A percentile compares a stretch with the other conserved stretches of the same genome.
Evolutionary conservation across 2,113 vertebrate genomes (phyloP).

Genomic region (Cyanoderma ruficeps): DNA sequence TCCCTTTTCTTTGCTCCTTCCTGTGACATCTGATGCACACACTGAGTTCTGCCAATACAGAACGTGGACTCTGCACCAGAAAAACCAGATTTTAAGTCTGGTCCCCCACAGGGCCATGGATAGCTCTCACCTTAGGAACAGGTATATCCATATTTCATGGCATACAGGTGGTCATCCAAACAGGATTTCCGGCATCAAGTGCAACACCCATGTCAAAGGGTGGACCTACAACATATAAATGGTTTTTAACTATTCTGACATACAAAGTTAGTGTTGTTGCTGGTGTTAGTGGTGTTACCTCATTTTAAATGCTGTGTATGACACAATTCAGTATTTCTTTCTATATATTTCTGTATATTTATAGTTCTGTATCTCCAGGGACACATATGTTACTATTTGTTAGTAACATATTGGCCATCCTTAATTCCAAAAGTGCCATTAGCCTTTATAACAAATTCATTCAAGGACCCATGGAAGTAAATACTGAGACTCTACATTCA

Average conservation of each 20-base stretch:
- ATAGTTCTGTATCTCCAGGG: not conserved
- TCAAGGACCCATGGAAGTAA: not conserved
- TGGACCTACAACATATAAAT: not conserved
- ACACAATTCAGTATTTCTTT: not conserved
- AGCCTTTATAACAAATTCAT: not conserved
- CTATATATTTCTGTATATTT: not conserved
- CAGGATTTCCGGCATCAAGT: not conserved
- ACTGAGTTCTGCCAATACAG: not conserved
- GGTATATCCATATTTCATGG: not conserved
- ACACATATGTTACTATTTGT: not conserved
- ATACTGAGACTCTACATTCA: not conserved
- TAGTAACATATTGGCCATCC: not conserved
- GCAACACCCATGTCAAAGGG: not conserved
- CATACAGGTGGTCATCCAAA: not conserved
- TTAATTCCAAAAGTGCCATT: not conserved
- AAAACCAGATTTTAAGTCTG: not conserved
- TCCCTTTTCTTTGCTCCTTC: not conserved
- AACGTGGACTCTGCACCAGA: rapidly evolving
- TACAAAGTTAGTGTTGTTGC: not conserved
- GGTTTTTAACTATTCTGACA: not conserved
- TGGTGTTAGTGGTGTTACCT: not conserved
- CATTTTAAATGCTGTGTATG: not conserved
- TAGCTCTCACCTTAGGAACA: not conserved
- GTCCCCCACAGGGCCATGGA: not conserved
- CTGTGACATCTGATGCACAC: too few relatives aligned